phyloP scores from a whole-genome alignment of 2,797 vertebrate species.

The Coranthus polyacanthus region DNA sequence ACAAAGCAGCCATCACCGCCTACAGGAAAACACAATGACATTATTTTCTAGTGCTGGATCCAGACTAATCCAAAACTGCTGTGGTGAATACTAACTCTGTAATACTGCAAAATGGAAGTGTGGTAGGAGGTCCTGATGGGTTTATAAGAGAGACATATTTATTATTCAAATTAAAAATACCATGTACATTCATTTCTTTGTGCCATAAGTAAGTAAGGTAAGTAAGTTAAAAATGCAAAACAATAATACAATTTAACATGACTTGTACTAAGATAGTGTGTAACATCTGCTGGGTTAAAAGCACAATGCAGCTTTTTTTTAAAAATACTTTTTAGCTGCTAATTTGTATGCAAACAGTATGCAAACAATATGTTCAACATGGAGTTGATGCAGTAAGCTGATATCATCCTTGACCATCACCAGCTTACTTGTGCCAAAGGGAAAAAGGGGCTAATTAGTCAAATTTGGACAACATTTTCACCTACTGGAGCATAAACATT shows the following conservation, averaged over 20 bases:
- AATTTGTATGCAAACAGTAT: constrained; percentile 29
- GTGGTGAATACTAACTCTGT: constrained; percentile 43
- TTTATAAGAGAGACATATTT: background rate
- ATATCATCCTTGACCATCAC: constrained; percentile 7
- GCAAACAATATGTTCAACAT: background rate
- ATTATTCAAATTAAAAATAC: background rate
- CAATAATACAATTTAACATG: too few relatives aligned
- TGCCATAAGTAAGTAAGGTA: too few relatives aligned
- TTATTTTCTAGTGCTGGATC: constrained; percentile 38
- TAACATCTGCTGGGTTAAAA: constrained; percentile 11
- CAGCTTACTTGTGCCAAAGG: constrained; percentile 4
- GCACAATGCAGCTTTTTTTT: constrained; percentile 19
- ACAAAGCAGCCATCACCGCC: constrained; percentile 90
- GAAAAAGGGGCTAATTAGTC: constrained; percentile 1
- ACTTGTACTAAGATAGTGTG: too few relatives aligned
- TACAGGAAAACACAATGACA: constrained; percentile 60
- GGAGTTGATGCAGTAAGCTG: background rate
- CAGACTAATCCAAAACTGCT: constrained; percentile 26
- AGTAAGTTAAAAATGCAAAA: too few relatives aligned
- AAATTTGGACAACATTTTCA: constrained; percentile 9
- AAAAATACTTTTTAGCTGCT: constrained; percentile 19
- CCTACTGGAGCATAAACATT: constrained; percentile 10
- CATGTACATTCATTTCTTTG: too few relatives aligned
- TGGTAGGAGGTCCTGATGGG: constrained; percentile 1
- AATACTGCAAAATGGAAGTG: constrained; percentile 10